A percentile compares a stretch with the other conserved stretches of the same genome.
These are phyloP conservation scores for Palloptera scutellata DNA, from an alignment of 2,888 invertebrate genomes.

Conservation along the genomic window DNA sequence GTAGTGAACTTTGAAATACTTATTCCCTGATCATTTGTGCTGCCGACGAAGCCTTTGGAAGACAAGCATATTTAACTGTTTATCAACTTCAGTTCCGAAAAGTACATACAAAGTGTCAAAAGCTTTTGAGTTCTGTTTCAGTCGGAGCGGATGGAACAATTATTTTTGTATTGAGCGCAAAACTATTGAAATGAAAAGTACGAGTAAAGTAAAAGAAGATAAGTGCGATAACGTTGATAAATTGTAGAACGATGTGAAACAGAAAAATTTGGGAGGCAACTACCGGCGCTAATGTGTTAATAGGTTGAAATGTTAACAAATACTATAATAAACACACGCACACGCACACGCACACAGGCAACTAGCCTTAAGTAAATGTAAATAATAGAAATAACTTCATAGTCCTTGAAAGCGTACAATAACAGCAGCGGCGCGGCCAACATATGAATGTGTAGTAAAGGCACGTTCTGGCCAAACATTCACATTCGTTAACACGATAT, in stretches of 20 bases:
- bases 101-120: no score
- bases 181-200: conserved; percentile 24
- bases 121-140: no score
- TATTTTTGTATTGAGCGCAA: no score
- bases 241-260: no score
- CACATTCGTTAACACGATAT: background rate
- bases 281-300: conserved; percentile 27
- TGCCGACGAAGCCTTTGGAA: no score
- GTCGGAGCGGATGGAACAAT: no score
- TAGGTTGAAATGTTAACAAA: conserved; percentile 24
- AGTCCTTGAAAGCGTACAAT: conserved; percentile 33
- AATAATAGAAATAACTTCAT: conserved; percentile 27
- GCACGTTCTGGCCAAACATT: background rate
- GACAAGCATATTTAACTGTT: no score
- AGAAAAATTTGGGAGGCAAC: no score
- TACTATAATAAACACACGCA: no score
- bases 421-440: conserved; percentile 28
- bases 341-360: conserved; percentile 6
- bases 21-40: no score
- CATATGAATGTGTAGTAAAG: background rate
- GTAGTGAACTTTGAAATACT: no score
- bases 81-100: no score
- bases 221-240: background rate
- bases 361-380: conserved; percentile 23
- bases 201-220: conserved; percentile 11